phyloP scores from a whole-genome alignment of 2,113 vertebrate genomes.

The Sturnus vulgaris region DNA sequence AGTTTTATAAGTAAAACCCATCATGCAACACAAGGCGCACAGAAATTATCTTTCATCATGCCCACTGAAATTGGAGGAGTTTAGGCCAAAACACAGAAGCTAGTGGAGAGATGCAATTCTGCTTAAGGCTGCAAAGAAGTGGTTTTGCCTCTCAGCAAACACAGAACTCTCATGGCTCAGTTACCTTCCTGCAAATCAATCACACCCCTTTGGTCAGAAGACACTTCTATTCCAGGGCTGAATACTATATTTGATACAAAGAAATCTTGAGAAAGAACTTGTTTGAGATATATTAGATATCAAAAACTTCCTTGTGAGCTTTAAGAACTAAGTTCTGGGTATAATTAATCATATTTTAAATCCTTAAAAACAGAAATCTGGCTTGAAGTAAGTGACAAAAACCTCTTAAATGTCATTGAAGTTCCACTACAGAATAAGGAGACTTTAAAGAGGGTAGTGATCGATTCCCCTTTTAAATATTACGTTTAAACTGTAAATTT shows the following conservation, averaged over 20 bases:
- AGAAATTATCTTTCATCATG: neutral
- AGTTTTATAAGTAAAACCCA: neutral
- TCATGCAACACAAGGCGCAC: neutral
- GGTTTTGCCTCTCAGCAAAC: neutral
- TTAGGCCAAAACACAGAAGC: neutral
- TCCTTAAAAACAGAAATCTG: neutral
- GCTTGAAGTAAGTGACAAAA: neutral
- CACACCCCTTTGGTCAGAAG: neutral
- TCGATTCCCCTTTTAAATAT: neutral
- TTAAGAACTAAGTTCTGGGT: neutral
- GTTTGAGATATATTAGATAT: neutral
- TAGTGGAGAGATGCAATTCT: neutral
- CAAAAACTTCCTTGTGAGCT: neutral
- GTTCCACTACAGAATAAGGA: neutral
- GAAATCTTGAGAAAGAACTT: neutral
- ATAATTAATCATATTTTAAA: neutral
- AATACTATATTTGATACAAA: neutral
- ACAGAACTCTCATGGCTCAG: neutral
- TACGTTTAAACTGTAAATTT: neutral
- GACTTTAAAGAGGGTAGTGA: neutral
- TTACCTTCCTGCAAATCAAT: neutral
- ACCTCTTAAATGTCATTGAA: neutral
- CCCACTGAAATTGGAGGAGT: neutral
- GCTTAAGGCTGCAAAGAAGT: neutral
- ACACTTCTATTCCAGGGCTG: neutral